Base-by-base conservation (phyloP, 2,888 invertebrate species). In the Stegophylla sp. region DNA sequence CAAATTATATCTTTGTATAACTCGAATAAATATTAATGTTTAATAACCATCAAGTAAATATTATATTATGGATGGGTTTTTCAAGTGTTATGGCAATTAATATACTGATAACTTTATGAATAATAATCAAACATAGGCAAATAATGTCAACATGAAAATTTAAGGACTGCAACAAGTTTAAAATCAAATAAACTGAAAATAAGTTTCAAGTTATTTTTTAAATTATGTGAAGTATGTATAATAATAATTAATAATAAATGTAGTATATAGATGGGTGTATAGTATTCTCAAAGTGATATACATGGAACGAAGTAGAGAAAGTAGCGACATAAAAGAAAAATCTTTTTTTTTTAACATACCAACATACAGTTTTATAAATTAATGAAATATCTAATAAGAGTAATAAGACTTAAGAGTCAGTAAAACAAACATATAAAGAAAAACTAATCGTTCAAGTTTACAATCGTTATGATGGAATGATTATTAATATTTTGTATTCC, bases 301-400 rank as follows among this genome's bases (percentile, higher is more conserved):
- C 43, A 72, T n/a, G 43, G n/a, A 23, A 43, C n/a, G 34, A 41
- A 51, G 41, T 41, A 64, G 75, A 64, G 75, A 75, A 75, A 64
- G 64, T 75, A n/a, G 26, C 53, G 41, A 75, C n/a, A 17, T 43
- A n/a, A 51, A 64, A 23, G 64, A 71, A 28, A n/a, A 51, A 63
- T 48, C n/a, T n/a, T n/a, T n/a, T n/a, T n/a, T n/a, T 28, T 15
- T 3, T 48, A 34, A 48, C 3, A 74, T 5, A 61, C 45, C 28
- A 63, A 51, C 23, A 15, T 63, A 4, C 48, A 28, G 34, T 61
- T 1, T 3, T 23, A 66, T 28, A 45, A 15, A 23, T 61, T 28
- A 73, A 59, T 20, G 20, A 41, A 64, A 64, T 5, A 1, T 61
- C 13, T 34, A 23, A 1, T 20, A 51, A 17, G 7, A 20, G 1